Conservation (phyloP, 1,140 invertebrate genomes). For the Eubasilissa regina region DNA sequence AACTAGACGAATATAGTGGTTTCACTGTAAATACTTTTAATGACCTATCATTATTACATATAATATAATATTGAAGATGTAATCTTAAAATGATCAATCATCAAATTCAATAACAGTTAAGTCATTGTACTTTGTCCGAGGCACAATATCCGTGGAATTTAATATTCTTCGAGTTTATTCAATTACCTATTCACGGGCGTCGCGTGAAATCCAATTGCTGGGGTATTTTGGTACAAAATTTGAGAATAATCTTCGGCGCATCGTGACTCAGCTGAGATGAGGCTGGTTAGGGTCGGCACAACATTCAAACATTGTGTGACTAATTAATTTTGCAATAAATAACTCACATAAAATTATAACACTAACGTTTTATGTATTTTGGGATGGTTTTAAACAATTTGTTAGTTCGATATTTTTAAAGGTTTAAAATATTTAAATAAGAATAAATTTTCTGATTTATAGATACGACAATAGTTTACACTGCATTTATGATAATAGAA, state of each 20-base stretch:
- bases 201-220: conserved; percentile 17
- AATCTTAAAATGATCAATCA: neutral
- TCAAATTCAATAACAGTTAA: neutral
- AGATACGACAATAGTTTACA: no score
- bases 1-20: no score
- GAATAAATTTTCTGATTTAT: no score
- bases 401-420: no score
- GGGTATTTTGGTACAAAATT: conserved; percentile 10
- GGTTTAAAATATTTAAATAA: no score
- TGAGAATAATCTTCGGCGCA: conserved; percentile 20
- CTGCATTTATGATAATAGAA: no score
- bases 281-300: neutral
- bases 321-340: neutral
- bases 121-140: neutral
- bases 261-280: conserved; percentile 15
- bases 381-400: no score
- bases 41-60: no score
- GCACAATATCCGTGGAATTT: neutral
- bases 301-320: neutral
- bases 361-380: no score
- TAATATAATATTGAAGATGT: no score
- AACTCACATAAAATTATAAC: no score
- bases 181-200: conserved; percentile 20
- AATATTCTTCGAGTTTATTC: conserved; percentile 17
- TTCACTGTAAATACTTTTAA: no score